Evolutionary conservation across 2,113 vertebrate species (phyloP), one percentile per base, ranked within the genome.

Genomic region (Sinocyclocheilus rhinocerous): DNA sequence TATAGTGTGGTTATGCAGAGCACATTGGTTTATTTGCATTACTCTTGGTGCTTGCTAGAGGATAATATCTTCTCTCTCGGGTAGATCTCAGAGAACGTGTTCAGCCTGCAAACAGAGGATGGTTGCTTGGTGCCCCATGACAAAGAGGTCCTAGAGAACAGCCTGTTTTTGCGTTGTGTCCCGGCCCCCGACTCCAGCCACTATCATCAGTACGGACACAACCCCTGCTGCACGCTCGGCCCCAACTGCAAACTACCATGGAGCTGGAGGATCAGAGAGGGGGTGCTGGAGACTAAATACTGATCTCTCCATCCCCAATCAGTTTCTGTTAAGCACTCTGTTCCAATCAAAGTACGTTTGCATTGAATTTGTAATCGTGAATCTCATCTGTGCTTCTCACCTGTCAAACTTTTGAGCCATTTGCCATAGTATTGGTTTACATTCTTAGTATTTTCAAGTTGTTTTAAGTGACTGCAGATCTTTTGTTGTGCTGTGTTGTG

Each of bases 251-350:
- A 96, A 83, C 87, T 57, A 18, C 76, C 77, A 24, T 99, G 97
- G 97, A 94, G 85, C 3, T 99, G 97, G 97, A 94, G 97, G 29
- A 94, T 98, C 94, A 96, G 94, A 81, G 96, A 97, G 0, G 97
- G 97, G 0, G 92, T 91, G 3, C 94, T 98, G 91, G 97, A 98
- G 93, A 92, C 90, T 0, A 72, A 63, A 16, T 50, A 72, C 61
- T 86, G 63, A 89, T 7, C 1, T 33, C 15, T 67, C 65, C 1
- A 29, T 9, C 55, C 33, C n/a, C 45, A 33, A 77, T 26, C 52
- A 24, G 22, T 1, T 6, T 33, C 26, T 4, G 4, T 36, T 8
- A 45, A 11, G 26, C 65, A n/a, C 9, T 26, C 4, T 65, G 67
- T 9, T 29, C 12, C 6, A 10, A 10, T 45, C 42, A 45, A 45